phyloP scores from a whole-genome alignment of 2,113 vertebrate genomes.

The Etheostoma spectabile region DNA sequence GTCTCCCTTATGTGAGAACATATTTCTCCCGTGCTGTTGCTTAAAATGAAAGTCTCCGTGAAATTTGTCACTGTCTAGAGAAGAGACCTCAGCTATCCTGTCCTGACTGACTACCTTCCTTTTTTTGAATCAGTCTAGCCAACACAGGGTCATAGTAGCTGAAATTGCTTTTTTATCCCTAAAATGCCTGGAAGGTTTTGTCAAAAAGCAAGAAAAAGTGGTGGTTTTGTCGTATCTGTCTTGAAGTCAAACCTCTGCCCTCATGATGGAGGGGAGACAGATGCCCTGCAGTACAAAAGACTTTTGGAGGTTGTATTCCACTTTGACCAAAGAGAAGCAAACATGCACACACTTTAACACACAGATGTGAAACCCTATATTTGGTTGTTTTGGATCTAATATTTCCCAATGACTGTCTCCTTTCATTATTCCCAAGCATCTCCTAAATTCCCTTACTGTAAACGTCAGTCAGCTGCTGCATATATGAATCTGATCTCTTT shows the following conservation, averaged over 20 bases:
- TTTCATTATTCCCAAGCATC: slow-evolving; percentile 42
- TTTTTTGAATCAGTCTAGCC: slow-evolving; percentile 55
- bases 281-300: slow-evolving; percentile 23
- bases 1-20: slow-evolving; percentile 36
- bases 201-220: slow-evolving; percentile 49
- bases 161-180: slow-evolving; percentile 77
- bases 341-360: slow-evolving; percentile 35
- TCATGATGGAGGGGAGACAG: slow-evolving; percentile 27
- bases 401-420: slow-evolving; percentile 17
- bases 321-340: slow-evolving; percentile 58
- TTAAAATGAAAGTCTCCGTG: slow-evolving; percentile 65
- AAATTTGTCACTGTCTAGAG: slow-evolving; percentile 72
- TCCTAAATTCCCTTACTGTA: slow-evolving; percentile 15
- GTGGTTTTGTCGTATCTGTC: slow-evolving; percentile 53
- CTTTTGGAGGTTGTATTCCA: slow-evolving; percentile 36
- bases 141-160: slow-evolving; percentile 39
- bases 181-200: slow-evolving; percentile 72
- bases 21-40: slow-evolving; percentile 36
- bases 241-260: slow-evolving; percentile 46
- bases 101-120: slow-evolving; percentile 46
- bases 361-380: slow-evolving; percentile 13
- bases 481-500: slow-evolving; percentile 8
- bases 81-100: slow-evolving; percentile 48
- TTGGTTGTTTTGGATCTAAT: slow-evolving; percentile 47
- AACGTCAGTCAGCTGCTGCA: slow-evolving; percentile 44